Evolutionary conservation across 2,888 invertebrate genomes (phyloP).

Genomic region (Plebejus argus): DNA sequence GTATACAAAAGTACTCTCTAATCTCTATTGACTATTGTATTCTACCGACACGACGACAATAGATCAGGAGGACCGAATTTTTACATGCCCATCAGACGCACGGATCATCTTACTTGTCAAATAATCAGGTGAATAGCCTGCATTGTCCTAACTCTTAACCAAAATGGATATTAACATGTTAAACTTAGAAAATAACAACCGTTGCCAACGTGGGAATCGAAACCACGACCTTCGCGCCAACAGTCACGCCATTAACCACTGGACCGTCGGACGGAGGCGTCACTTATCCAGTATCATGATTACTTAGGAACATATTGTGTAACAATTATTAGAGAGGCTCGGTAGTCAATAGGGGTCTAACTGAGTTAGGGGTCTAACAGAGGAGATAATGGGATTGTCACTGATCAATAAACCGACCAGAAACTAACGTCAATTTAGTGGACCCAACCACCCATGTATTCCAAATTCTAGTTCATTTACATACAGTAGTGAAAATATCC

Average conservation of each 20-base stretch:
- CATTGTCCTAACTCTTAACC: background rate
- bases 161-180: background rate
- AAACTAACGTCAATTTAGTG: background rate
- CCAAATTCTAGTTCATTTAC: background rate
- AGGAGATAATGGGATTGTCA: background rate
- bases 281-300: background rate
- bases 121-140: background rate
- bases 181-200: too few relatives aligned
- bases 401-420: background rate
- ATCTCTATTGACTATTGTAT: too few relatives aligned
- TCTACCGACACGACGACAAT: background rate
- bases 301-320: background rate
- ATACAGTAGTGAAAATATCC: too few relatives aligned
- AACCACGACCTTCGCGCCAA: too few relatives aligned
- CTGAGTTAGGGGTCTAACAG: background rate
- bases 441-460: background rate
- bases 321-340: background rate
- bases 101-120: background rate
- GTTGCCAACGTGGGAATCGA: too few relatives aligned
- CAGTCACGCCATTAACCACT: too few relatives aligned
- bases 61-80: background rate
- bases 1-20: too few relatives aligned
- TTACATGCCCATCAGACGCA: background rate
- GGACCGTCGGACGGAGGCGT: background rate
- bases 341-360: background rate